Conservation (phyloP, 2,888 invertebrate species). For the Prosopocoilus inquinatus region DNA sequence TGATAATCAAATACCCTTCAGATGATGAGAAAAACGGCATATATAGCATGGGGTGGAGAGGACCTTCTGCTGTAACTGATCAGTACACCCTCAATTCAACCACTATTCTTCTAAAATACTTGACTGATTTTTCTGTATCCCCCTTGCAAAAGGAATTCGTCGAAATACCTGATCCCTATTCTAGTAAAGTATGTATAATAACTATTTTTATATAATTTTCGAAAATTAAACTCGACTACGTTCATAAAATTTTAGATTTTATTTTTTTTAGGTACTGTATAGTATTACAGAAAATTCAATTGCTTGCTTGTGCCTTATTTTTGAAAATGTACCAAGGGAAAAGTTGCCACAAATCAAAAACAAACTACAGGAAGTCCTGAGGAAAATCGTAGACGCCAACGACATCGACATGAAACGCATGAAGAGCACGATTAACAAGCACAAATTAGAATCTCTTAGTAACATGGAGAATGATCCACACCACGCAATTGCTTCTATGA, state of each 20-base stretch:
- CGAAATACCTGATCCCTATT: constrained; percentile 76
- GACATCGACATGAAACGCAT: constrained; percentile 75
- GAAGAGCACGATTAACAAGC: constrained; percentile 68
- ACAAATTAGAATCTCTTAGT: constrained; percentile 66
- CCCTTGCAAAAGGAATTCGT: constrained; percentile 82
- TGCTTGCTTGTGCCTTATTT: constrained; percentile 65
- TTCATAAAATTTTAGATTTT: not conserved
- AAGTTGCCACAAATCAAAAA: constrained; percentile 64
- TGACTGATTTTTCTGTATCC: constrained; percentile 84
- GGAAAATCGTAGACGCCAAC: constrained; percentile 51
- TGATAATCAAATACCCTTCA: constrained; percentile 70
- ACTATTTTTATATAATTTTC: not conserved
- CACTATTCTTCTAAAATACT: constrained; percentile 71
- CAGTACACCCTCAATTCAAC: constrained; percentile 63
- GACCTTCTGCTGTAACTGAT: constrained; percentile 64
- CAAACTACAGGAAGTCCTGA: constrained; percentile 55
- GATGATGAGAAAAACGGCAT: constrained; percentile 82
- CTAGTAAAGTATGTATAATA: constrained; percentile 64
- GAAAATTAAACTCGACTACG: not conserved
- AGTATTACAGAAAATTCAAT: constrained; percentile 72
- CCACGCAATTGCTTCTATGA: constrained; percentile 70
- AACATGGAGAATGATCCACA: constrained; percentile 76
- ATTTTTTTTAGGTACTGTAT: constrained; percentile 60
- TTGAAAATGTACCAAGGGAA: constrained; percentile 72
- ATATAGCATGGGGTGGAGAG: constrained; percentile 76